Percentiles rank a stretch among this genome's conserved stretches.
Conservation (phyloP, 2,797 vertebrate species). For the Galago senegalensis region DNA sequence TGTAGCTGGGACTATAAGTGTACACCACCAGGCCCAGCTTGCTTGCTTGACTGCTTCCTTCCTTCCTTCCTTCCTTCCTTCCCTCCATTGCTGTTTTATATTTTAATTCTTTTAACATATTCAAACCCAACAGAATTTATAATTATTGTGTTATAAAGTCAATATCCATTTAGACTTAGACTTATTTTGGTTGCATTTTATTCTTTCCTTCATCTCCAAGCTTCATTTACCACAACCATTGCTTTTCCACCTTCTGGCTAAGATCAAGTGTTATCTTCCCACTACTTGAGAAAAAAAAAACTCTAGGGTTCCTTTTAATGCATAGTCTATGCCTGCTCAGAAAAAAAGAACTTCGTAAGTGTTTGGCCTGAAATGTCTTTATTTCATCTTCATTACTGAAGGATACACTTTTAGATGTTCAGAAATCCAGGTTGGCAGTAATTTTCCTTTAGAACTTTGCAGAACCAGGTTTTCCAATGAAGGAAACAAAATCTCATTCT, state of each 20-base stretch:
- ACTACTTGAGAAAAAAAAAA: neutral
- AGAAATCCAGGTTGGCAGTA: neutral
- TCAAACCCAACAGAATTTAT: neutral
- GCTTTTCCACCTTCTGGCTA: too few species aligned
- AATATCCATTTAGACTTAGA: neutral
- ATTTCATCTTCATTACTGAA: neutral
- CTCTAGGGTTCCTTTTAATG: neutral
- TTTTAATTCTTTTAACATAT: constrained; percentile 19
- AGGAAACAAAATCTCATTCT: constrained; percentile 6
- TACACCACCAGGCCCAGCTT: neutral
- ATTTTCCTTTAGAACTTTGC: constrained; percentile 17
- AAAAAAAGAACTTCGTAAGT: neutral
- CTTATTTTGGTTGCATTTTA: neutral
- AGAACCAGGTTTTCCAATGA: neutral
- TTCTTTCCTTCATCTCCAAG: neutral
- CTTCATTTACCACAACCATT: neutral
- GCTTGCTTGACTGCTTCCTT: too few species aligned
- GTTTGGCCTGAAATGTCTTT: constrained; percentile 43
- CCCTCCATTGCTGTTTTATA: neutral
- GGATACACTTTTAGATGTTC: neutral
- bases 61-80: too few species aligned
- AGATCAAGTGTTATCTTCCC: neutral
- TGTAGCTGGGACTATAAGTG: neutral
- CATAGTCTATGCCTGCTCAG: neutral
- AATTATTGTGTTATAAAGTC: neutral